Percentiles rank a stretch among this genome's conserved stretches.
Conservation (phyloP, 1,140 invertebrate species). For the Megathymus violae region DNA sequence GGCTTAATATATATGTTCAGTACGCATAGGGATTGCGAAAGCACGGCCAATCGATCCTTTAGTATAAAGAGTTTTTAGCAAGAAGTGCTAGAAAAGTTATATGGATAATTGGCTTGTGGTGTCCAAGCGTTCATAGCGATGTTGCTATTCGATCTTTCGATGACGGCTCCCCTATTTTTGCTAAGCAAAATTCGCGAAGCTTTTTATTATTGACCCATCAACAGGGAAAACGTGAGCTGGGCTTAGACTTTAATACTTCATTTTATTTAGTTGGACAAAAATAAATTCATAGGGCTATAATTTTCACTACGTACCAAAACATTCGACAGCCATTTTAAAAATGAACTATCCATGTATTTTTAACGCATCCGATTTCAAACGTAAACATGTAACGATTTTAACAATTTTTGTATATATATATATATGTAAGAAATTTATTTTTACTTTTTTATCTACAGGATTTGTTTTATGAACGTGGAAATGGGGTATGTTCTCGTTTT, state of each 20-base stretch:
- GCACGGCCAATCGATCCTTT: constrained; percentile 92
- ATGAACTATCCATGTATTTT: background rate
- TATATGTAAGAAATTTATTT: background rate
- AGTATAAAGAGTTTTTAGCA: constrained; percentile 89
- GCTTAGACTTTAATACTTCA: no score
- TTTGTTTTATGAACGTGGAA: background rate
- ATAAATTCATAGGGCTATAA: no score
- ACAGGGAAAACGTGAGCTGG: no score
- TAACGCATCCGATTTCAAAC: background rate
- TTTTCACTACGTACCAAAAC: background rate
- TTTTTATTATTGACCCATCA: no score
- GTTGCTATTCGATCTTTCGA: no score
- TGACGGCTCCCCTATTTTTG: no score
- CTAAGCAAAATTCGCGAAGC: no score
- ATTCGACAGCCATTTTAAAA: background rate
- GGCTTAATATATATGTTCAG: constrained; percentile 87
- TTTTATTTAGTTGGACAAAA: no score
- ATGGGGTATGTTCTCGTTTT: no score
- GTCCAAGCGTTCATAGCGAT: no score
- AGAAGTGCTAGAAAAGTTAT: constrained; percentile 94
- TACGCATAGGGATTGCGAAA: constrained; percentile 89
- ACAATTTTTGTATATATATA: background rate
- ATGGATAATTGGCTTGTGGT: no score
- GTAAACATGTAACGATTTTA: constrained; percentile 1
- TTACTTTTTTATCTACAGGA: background rate